A percentile compares a stretch with the other conserved stretches of the same genome.
Evolutionary conservation across 2,797 vertebrate genomes (phyloP).

Genomic region (Heteromormyrus szaboi): DNA sequence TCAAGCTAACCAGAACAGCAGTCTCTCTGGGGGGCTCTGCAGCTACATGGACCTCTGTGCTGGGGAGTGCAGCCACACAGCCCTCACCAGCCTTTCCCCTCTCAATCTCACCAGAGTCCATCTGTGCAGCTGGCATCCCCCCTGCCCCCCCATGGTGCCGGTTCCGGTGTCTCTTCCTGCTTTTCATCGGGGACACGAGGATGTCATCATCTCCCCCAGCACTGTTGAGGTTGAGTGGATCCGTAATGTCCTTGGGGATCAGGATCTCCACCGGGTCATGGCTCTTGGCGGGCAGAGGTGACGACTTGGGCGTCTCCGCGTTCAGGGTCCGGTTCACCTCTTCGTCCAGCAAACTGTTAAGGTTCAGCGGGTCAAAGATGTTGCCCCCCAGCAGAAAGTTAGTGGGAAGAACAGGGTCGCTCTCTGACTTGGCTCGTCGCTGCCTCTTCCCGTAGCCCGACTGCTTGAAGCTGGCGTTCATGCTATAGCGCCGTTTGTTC

Average conservation of each 20-base stretch:
- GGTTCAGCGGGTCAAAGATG: constrained; percentile 86
- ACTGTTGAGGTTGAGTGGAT: constrained; percentile 78
- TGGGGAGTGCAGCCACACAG: background rate
- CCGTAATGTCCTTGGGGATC: constrained; percentile 81
- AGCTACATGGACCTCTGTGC: constrained; percentile 18
- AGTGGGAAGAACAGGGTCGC: constrained; percentile 72
- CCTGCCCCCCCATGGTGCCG: constrained; percentile 58
- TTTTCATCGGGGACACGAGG: constrained; percentile 63
- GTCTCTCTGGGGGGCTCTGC: constrained; percentile 33
- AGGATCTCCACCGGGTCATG: constrained; percentile 80
- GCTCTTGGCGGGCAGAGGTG: constrained; percentile 70
- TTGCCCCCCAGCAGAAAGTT: constrained; percentile 84
- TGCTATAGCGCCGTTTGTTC: constrained; percentile 65
- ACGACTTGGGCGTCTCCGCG: constrained; percentile 76
- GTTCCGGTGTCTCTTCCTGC: constrained; percentile 67
- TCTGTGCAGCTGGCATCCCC: constrained; percentile 23
- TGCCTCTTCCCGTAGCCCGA: constrained; percentile 66
- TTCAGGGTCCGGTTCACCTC: constrained; percentile 73
- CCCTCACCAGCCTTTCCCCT: constrained; percentile 22
- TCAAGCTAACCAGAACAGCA: constrained; percentile 1
- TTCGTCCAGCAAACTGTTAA: constrained; percentile 85
- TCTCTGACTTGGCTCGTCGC: constrained; percentile 72
- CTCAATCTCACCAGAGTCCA: constrained; percentile 12
- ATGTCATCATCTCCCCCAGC: constrained; percentile 43
- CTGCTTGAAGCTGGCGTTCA: constrained; percentile 66